phyloP scores from a whole-genome alignment of 1,140 invertebrate species.

The Gryllus bimaculatus region DNA sequence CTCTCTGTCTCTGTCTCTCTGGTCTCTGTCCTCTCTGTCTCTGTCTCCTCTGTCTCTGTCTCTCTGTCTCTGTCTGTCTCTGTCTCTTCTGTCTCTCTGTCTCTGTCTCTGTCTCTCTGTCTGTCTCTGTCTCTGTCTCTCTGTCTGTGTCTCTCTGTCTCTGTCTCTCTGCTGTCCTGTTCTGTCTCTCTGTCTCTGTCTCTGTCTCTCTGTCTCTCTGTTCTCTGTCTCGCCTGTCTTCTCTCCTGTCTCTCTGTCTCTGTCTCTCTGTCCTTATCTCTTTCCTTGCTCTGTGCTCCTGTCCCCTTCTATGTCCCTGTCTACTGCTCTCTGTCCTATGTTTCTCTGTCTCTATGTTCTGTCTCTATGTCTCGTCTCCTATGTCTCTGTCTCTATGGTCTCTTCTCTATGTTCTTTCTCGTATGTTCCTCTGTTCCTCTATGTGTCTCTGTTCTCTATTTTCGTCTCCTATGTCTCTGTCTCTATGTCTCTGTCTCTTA shows the following conservation, averaged over 20 bases:
- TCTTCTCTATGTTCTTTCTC: too few species aligned
- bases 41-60: not conserved
- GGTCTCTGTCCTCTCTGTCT: not conserved
- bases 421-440: too few species aligned
- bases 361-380: too few species aligned
- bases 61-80: not conserved
- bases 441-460: not conserved
- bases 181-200: not conserved
- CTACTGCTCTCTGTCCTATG: not conserved
- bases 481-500: not conserved
- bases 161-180: not conserved
- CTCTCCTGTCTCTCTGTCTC: too few species aligned
- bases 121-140: not conserved
- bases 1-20: not conserved
- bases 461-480: not conserved
- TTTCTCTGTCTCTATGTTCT: not conserved
- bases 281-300: not conserved
- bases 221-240: not conserved
- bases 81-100: not conserved
- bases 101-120: not conserved
- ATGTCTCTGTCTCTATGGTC: too few species aligned
- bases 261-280: too few species aligned
- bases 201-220: not conserved
- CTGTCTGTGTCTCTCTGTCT: not conserved
- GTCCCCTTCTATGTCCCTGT: not conserved